Base-by-base conservation (phyloP, 2,113 vertebrate species). In the Phyllostomus discolor region DNA sequence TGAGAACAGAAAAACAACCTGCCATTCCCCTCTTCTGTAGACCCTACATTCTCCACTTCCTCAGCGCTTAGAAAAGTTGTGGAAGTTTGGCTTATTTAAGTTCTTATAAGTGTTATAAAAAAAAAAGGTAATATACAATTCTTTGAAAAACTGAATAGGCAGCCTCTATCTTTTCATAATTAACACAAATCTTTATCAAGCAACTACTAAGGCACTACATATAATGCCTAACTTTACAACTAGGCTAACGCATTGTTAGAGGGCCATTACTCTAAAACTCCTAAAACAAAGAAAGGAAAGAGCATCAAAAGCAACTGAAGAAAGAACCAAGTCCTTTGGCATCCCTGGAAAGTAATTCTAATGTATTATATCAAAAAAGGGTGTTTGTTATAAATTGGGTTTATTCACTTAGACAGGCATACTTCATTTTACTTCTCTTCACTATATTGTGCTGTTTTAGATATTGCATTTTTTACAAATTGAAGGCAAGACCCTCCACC, bases 321-420 rank as follows among this genome's bases (percentile, higher is more conserved):
- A 86, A 91, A 86, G 69, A 83, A 90, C 10, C 38, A 88, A 92
- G 31, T 72, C 50, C 57, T 76, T 11, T 59, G n/a, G 90, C 43
- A 88, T 90, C 83, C 35, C 66, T 80, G 41, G 57, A 93, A 93
- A 82, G 83, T 72, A 94, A 93, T 57, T 86, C 35, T 93, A 84
- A 93, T 16, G 26, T 31, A 59, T 64, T 81, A 19, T 76, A 85
- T 66, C 8, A 70, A 91, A 92, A 91, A 67, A 43, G 5, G 20
- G 79, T 62, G 14, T 50, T 69, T 96, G 28, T 70, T 95, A 31
- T 24, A 70, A 83, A 82, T 24, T 73, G 72, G 35, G n/a, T 67
- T 89, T 95, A 88, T 54, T 16, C 66, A 80, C 24, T 78, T 85
- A 85, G 69, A 59, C 19, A 81, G 35, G 24, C 26, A 82, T 43